Evolutionary conservation across 2,113 vertebrate species (phyloP).

Genomic region (Triplophysa siluroides): DNA sequence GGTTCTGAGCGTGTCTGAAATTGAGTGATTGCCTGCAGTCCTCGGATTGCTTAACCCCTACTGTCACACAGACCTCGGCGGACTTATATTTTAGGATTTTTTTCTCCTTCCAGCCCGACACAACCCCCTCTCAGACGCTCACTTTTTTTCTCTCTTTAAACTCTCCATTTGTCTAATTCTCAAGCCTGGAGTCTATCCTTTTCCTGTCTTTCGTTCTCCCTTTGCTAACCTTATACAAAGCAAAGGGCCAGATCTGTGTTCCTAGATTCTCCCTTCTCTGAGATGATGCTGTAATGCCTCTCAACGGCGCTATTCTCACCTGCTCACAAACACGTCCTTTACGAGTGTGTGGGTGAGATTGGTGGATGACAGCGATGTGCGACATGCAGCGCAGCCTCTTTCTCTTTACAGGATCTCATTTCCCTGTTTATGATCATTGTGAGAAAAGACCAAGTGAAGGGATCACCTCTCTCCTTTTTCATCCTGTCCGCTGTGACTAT

Average conservation of each 20-base stretch:
- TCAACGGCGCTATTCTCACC: conserved; percentile 11
- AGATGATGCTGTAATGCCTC: background rate
- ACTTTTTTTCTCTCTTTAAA: conserved; percentile 26
- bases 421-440: conserved; percentile 78
- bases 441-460: conserved; percentile 67
- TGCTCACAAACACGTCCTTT: conserved; percentile 35
- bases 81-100: conserved; percentile 72
- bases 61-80: conserved; percentile 63
- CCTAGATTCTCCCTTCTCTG: background rate
- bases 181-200: conserved; percentile 8
- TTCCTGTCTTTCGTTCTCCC: background rate
- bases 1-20: conserved; percentile 75
- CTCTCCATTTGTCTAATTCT: conserved; percentile 25
- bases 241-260: background rate
- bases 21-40: conserved; percentile 79
- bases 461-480: conserved; percentile 33
- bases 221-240: background rate
- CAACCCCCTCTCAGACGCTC: conserved; percentile 9
- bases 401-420: conserved; percentile 48
- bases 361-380: conserved; percentile 49
- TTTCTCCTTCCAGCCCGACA: conserved; percentile 13
- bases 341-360: conserved; percentile 17
- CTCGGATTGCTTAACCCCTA: conserved; percentile 75
- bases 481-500: conserved; percentile 32
- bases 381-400: conserved; percentile 44